Base-by-base conservation (phyloP, 2,797 vertebrate genomes). In the Lagocephalus sceleratus region DNA sequence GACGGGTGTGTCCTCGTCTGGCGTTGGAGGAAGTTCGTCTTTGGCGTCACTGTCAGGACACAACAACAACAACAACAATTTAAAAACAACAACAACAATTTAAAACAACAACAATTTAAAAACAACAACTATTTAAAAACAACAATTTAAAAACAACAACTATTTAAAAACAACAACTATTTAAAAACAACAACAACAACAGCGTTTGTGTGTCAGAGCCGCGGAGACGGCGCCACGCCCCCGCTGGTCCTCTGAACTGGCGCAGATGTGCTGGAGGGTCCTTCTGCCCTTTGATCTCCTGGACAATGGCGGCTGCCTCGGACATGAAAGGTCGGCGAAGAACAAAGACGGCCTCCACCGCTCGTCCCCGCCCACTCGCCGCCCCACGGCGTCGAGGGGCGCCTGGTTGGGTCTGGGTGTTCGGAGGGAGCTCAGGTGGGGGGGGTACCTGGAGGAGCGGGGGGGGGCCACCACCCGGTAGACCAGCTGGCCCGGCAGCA, bases 401-500 rank as follows among this genome's bases (percentile, higher is more conserved):
- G 19, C 14, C 11, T 44, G 38, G 16, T 65, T 29, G 3, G 10
- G 48, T 57, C 59, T 25, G 32, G 32, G 11, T 35, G 2, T 14
- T 35, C 32, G 12, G 9, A 8, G 29, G 12, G 29, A 32, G 12
- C 29, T 40, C 16, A n/a, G 38, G 38, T 16, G 38, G 3, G 12
- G 35, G 16, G 9, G 1, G 53, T 79, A 88, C 89, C 86, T 88
- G 57, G 22, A 64, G 2, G 77, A 62, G 50, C 0, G 0, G 8
- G 63, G 5, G 15, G 42, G 62, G 1, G 75, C 67, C 51, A 73
- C 76, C 75, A 95, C 90, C 70, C 35, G 62, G 76, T 86, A 96
- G 66, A 87, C 8, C 4, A 91, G 80, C 49, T 85, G 92, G 35
- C 92, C 90, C 0, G 90, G 89, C 58, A 95, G 84, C 41, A 96